Base-by-base conservation (phyloP, 2,888 invertebrate species). In the Monopis laevigella region DNA sequence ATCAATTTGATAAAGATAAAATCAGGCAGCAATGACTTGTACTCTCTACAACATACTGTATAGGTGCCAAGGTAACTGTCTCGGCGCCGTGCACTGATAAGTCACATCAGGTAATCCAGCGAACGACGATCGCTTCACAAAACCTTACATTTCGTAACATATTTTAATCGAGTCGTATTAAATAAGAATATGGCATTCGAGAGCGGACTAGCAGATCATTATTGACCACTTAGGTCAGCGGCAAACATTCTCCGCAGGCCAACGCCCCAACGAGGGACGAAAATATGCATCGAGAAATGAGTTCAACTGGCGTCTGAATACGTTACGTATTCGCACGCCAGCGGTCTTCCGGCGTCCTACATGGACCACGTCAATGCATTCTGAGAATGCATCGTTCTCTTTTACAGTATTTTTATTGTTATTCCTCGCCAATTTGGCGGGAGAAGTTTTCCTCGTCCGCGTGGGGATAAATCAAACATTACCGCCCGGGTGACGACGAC, bases 171-270 rank as follows among this genome's bases (percentile, higher is more conserved):
- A 10, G 10, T 24, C 10, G 24, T 24, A 10, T 17, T 3, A 17
- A 14, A 17, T 32, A 36, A 36, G 19, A 16, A 36, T 29, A 40
- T 40, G 40, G 17, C 17, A 26, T 28, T 18, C 14, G 18, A 13
- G 60, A 58, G 64, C 59, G 60, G 63, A 65, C 70, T 67, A 74
- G 68, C 68, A 72, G 69, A 75, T 74, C 74, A 75, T 75, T 74
- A 74, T 69, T 74, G 74, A 70, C 69, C 70, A 73, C 73, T 75
- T 69, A 65, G 74, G 72, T 74, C 74, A 71, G 62, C 68, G 61
- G 70, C 71, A 67, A 73, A 74, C 75, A 77, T 78, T 77, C 75
- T 71, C 63, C 56, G 59, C 68, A 67, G 77, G 75, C 67, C 77
- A 75, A 68, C 74, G 75, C 69, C 68, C 72, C 68, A 69, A 61